Evolutionary conservation across 2,888 invertebrate species (phyloP).

Genomic region (Xylocampa areola): DNA sequence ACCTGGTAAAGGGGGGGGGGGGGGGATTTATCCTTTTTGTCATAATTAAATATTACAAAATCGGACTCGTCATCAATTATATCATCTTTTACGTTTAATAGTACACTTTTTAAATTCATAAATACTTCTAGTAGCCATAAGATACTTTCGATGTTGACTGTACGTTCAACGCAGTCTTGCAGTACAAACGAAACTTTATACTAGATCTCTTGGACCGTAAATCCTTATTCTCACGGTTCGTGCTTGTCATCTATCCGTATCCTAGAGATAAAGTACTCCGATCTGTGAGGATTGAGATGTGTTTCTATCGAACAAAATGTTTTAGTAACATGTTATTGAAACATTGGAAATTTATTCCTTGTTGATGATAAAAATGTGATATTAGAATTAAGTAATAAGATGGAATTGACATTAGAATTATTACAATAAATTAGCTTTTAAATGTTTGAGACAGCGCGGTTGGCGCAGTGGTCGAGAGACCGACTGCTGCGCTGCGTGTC

Average conservation of each 20-base stretch:
- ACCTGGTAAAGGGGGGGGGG: no score
- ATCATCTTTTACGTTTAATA: no score
- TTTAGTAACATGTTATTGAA: constrained; percentile 8
- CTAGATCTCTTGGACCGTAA: constrained; percentile 11
- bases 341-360: not conserved
- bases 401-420: no score
- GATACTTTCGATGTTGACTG: not conserved
- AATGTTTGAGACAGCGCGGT: no score
- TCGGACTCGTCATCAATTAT: no score
- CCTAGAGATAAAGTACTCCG: constrained; percentile 16
- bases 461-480: no score
- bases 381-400: no score
- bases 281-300: constrained; percentile 23
- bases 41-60: no score
- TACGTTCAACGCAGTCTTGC: constrained; percentile 5
- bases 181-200: constrained; percentile 24
- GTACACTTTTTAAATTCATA: not conserved
- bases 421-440: no score
- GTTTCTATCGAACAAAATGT: constrained; percentile 8
- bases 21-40: no score
- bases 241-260: constrained; percentile 15
- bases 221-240: constrained; percentile 35
- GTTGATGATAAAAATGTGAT: not conserved
- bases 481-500: no score
- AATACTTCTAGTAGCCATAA: not conserved